Percentiles rank a stretch among this genome's conserved stretches.
phyloP scores from a whole-genome alignment of 2,797 vertebrate genomes.

The Danio kyathit region DNA sequence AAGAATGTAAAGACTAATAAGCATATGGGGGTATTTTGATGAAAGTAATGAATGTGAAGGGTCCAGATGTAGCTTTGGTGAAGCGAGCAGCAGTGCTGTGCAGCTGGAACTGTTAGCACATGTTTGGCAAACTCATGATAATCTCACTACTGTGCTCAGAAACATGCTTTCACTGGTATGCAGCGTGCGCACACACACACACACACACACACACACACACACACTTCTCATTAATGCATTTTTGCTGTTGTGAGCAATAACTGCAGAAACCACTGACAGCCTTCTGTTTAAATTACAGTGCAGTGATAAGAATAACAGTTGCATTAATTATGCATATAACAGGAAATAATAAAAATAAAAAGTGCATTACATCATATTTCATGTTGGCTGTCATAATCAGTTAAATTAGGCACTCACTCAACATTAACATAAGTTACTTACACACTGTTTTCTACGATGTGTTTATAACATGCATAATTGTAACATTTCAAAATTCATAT shows the following conservation, averaged over 20 bases:
- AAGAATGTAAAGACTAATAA: neutral
- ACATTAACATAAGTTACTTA: neutral
- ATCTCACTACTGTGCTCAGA: neutral
- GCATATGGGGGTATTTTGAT: neutral
- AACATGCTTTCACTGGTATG: neutral
- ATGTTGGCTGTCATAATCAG: neutral
- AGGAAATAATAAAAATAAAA: neutral
- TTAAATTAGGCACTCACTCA: neutral
- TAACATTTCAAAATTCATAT: neutral
- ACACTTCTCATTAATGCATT: constrained; percentile 7
- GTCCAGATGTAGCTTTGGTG: constrained; percentile 1
- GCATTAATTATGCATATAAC: neutral
- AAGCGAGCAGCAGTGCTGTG: constrained; percentile 2
- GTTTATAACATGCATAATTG: neutral
- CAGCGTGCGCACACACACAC: too few species aligned
- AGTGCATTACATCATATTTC: neutral
- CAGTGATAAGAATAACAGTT: neutral
- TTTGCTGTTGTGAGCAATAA: constrained; percentile 20
- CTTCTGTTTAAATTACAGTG: constrained; percentile 8
- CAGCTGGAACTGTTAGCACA: constrained; percentile 26
- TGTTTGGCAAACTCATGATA: constrained; percentile 17
- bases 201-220: too few species aligned
- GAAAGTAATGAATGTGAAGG: constrained; percentile 7
- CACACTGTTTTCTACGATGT: too few species aligned
- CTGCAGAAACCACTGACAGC: neutral